Conservation (phyloP, 2,113 vertebrate species). For the Chaenogobius annularis region DNA sequence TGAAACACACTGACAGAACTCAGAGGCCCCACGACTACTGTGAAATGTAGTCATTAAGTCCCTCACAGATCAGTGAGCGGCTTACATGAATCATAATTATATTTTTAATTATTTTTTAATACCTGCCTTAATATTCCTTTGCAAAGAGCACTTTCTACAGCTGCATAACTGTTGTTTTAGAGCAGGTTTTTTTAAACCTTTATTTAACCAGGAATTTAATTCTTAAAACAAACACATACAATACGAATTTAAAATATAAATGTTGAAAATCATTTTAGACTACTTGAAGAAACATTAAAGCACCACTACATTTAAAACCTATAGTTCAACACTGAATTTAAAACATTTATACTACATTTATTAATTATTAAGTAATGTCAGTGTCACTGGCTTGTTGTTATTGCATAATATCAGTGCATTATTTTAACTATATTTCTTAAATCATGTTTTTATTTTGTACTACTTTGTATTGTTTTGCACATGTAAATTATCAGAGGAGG, state of each 20-base stretch:
- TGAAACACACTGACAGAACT: conserved; percentile 83
- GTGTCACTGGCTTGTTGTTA: not conserved
- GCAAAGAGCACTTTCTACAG: not conserved
- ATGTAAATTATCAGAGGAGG: conserved; percentile 4
- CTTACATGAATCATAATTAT: not conserved
- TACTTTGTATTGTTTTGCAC: conserved; percentile 42
- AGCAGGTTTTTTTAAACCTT: not conserved
- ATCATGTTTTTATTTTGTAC: conserved; percentile 7
- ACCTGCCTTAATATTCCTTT: not conserved
- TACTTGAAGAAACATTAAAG: conserved; percentile 27
- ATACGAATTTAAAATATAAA: not conserved
- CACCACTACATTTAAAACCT: conserved; percentile 19
- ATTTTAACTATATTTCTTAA: conserved; percentile 15
- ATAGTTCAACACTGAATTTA: conserved; percentile 42
- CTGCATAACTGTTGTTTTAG: not conserved
- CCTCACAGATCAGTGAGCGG: not conserved
- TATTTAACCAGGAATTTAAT: no score
- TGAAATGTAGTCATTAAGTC: not conserved
- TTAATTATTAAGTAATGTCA: not conserved
- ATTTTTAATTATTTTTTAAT: not conserved
- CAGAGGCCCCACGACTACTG: conserved; percentile 24
- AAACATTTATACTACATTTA: not conserved
- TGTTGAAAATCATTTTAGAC: not conserved
- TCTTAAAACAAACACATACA: not conserved
- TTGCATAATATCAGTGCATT: not conserved